These are phyloP conservation scores for Megalonaias nervosa DNA, from an alignment of 1,140 invertebrate genomes.

Conservation along the genomic window DNA sequence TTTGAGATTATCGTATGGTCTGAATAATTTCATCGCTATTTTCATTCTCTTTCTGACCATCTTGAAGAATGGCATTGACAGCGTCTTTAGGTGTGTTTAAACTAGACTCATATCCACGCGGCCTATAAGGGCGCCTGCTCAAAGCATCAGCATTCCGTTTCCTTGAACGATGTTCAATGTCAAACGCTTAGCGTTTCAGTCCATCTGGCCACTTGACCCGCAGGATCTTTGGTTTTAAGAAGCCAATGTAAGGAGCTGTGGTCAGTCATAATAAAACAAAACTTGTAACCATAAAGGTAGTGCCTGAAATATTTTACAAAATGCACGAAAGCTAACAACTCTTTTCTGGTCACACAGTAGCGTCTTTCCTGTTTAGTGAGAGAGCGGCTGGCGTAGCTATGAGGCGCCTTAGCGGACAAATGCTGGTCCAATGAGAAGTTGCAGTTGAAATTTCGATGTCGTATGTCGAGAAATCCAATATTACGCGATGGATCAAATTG, in stretches of 20 bases:
- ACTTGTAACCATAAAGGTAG: conserved; percentile 1
- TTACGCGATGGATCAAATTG: too few relatives aligned
- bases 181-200: conserved; percentile 44
- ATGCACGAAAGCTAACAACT: conserved; percentile 37
- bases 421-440: too few relatives aligned
- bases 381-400: conserved; percentile 23
- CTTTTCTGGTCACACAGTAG: conserved; percentile 26
- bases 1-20: too few relatives aligned
- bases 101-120: conserved; percentile 1
- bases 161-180: conserved; percentile 46
- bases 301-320: conserved; percentile 27
- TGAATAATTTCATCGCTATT: too few relatives aligned
- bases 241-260: too few relatives aligned
- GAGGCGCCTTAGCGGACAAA: too few relatives aligned
- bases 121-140: conserved; percentile 23
- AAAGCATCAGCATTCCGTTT: conserved; percentile 49
- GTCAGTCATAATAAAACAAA: conserved; percentile 13
- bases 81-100: too few relatives aligned
- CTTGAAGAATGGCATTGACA: too few relatives aligned
- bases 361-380: conserved; percentile 16
- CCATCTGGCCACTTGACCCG: conserved; percentile 44
- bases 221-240: conserved; percentile 7
- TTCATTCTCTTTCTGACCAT: too few relatives aligned
- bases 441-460: too few relatives aligned
- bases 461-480: too few relatives aligned